These are phyloP conservation scores for Semicossyphus pulcher DNA, from an alignment of 2,113 vertebrate genomes.

Conservation along the genomic window DNA sequence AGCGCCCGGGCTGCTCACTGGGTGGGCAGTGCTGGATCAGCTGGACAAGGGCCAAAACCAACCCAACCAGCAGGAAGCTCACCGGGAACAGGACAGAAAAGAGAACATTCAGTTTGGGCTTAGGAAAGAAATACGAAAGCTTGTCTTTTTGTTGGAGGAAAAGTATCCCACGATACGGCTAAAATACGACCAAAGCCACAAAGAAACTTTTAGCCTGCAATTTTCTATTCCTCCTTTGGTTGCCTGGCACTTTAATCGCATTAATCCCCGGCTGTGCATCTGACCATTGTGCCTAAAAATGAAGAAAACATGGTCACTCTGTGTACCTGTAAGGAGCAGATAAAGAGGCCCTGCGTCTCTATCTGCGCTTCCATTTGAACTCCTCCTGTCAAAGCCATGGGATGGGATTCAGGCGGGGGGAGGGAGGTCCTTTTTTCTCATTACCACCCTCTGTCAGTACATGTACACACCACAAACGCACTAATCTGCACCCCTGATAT, in stretches of 20 bases:
- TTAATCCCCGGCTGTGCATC: conserved; percentile 38
- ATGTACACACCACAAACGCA: conserved; percentile 67
- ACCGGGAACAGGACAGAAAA: conserved; percentile 6
- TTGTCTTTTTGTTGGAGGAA: neutral
- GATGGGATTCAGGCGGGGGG: conserved; percentile 46
- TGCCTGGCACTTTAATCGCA: conserved; percentile 27
- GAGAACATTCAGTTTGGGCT: neutral
- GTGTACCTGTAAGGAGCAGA: conserved; percentile 71
- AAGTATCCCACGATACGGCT: neutral
- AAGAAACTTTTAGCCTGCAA: neutral
- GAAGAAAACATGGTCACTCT: conserved; percentile 44
- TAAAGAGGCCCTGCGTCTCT: conserved; percentile 71
- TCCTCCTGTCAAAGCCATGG: conserved; percentile 57
- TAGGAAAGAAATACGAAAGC: neutral
- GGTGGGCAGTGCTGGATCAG: conserved; percentile 41
- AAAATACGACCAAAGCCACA: conserved; percentile 1
- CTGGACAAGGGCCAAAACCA: conserved; percentile 59
- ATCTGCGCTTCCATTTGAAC: conserved; percentile 77
- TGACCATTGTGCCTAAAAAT: conserved; percentile 36
- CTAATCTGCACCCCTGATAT: conserved; percentile 82
- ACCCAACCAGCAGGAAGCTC: conserved; percentile 44
- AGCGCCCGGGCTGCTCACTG: conserved; percentile 32
- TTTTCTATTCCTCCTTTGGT: conserved; percentile 14
- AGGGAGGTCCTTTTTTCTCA: conserved; percentile 59
- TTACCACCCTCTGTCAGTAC: conserved; percentile 72